Evolutionary conservation across 1,140 invertebrate species (phyloP).

Genomic region (Scaptodrosophila lebanonensis): DNA sequence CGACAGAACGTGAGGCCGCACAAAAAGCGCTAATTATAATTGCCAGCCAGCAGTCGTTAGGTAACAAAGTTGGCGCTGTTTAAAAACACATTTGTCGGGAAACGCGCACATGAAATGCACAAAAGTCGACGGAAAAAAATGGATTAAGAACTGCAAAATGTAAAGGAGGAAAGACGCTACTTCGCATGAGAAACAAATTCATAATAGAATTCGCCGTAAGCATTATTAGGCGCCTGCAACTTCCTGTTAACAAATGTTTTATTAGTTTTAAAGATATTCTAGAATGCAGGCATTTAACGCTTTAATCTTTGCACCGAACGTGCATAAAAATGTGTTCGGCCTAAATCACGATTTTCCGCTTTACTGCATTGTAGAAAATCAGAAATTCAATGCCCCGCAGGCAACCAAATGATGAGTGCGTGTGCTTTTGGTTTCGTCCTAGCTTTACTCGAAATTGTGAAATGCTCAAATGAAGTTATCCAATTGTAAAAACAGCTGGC

Average conservation of each 20-base stretch:
- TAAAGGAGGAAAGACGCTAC: no score
- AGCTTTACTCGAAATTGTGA: constrained; percentile 47
- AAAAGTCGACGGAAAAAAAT: no score
- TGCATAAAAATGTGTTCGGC: background rate
- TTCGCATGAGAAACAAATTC: no score
- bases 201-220: no score
- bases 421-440: constrained; percentile 7
- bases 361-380: constrained; percentile 28
- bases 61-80: background rate
- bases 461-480: constrained; percentile 65
- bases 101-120: no score
- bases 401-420: constrained; percentile 33
- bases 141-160: no score
- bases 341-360: background rate
- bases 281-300: no score
- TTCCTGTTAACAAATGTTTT: no score
- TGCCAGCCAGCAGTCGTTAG: constrained; percentile 20
- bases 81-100: constrained; percentile 33
- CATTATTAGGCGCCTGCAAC: no score
- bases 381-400: constrained; percentile 30
- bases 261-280: no score
- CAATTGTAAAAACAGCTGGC: constrained; percentile 70
- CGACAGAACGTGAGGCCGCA: background rate
- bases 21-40: constrained; percentile 45
- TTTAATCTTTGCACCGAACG: background rate